Base-by-base conservation (phyloP, 2,888 invertebrate genomes). In the Nomada hirtipes region DNA sequence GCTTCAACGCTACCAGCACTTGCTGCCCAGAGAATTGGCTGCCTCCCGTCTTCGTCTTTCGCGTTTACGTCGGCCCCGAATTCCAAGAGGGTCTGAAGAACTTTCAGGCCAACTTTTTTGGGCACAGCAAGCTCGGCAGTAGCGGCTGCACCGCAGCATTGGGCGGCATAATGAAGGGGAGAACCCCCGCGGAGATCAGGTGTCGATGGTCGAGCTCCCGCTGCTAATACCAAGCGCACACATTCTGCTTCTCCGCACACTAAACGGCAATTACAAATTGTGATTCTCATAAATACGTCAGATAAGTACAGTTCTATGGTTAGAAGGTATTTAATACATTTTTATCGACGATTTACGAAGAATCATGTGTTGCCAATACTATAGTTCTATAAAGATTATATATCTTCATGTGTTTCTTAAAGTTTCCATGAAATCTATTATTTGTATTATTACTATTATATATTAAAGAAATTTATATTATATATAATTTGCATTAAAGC, bases 1-100 rank as follows among this genome's bases (percentile, higher is more conserved):
- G 99, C 99, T 86, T 98, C 98, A 0, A 97, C 97, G 55, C 98
- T 98, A 7, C 99, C 99, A 29, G 99, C 98, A 86, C 98, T 98
- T 0, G 99, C 98, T 0, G 99, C 99, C 99, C 99, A 99, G 15
- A 99, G 94, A 71, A 99, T 95, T 0, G 99, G 99, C 89, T 98
- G 98, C 11, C 99, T 95, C 0, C 98, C 98, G 92, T 99, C 99
- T 61, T 97, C 97, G 94, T 99, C 99, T 74, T 96, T 95, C 0
- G 97, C 97, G 87, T 98, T 97, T 0, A 98, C 97, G 26, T 96
- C 96, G 4, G 98, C 97, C 13, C 97, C 97, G 15, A 96, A 96
- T 69, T 96, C 95, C 42, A 98, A 95, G 13, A 98, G 95, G 9
- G 97, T 96, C 76, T 97, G 95, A 2, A 99, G 95, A 1, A 98